Evolutionary conservation across 2,888 invertebrate species (phyloP).

Genomic region (Xestia sexstrigata): DNA sequence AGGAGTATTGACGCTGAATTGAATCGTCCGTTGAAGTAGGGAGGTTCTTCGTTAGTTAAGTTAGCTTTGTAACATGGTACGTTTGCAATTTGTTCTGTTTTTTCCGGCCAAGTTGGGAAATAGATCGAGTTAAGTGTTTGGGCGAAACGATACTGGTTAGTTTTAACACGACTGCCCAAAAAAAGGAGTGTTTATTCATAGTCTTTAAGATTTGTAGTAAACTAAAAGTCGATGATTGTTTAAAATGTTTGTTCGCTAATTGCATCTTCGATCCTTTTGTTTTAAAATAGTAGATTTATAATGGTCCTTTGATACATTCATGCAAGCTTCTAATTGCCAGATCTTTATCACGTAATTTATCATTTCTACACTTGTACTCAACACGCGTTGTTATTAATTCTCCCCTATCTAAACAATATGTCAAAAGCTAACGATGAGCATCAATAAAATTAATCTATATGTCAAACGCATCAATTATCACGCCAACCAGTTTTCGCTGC

Average conservation of each 20-base stretch:
- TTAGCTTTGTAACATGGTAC: background rate
- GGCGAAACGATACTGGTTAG: background rate
- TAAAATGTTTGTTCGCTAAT: background rate
- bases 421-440: constrained; percentile 43
- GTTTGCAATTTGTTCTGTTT: background rate
- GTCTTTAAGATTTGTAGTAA: background rate
- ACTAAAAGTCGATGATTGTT: background rate
- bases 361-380: constrained; percentile 35
- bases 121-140: background rate
- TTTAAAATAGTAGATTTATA: background rate
- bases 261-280: background rate
- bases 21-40: background rate
- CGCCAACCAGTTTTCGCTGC: constrained; percentile 44
- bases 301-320: constrained; percentile 13
- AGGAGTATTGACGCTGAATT: constrained; percentile 39
- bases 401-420: constrained; percentile 45
- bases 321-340: constrained; percentile 19
- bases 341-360: constrained; percentile 43
- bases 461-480: constrained; percentile 56
- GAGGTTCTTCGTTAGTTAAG: background rate
- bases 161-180: too few relatives aligned
- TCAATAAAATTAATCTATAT: constrained; percentile 55
- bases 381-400: constrained; percentile 36
- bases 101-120: background rate
- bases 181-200: background rate